Conservation (phyloP, 2,888 invertebrate genomes). For the Acleris emargana region DNA sequence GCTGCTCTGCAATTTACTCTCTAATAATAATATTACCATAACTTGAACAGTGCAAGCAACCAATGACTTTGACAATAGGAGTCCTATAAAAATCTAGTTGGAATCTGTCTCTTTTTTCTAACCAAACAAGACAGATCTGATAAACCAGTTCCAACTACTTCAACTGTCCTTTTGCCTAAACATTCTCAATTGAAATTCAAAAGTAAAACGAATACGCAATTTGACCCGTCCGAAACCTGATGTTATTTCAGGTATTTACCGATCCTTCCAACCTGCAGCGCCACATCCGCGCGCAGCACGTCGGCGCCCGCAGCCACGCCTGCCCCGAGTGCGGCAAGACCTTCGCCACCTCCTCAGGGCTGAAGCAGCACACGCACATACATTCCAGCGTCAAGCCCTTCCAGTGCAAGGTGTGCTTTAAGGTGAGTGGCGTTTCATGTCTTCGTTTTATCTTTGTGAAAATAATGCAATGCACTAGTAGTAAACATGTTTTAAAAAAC, state of each 20-base stretch:
- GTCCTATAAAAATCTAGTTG: too few species aligned
- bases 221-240: constrained; percentile 76
- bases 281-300: constrained; percentile 97
- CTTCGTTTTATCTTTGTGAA: too few species aligned
- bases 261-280: constrained; percentile 98
- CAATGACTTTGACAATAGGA: too few species aligned
- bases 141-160: too few species aligned
- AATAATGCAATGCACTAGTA: too few species aligned
- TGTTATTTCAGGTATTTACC: constrained; percentile 92
- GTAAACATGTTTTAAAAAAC: too few species aligned
- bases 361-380: constrained; percentile 99
- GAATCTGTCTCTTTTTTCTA: too few species aligned
- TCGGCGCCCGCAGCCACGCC: constrained; percentile 97
- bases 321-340: constrained; percentile 99
- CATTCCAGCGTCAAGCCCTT: constrained; percentile 99
- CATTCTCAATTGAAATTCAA: not conserved
- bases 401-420: constrained; percentile 97
- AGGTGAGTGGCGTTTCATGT: constrained; percentile 78
- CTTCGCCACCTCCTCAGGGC: constrained; percentile 97
- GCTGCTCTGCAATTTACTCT: too few species aligned
- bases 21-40: too few species aligned
- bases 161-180: not conserved
- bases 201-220: constrained; percentile 43
- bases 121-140: too few species aligned
- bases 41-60: too few species aligned